Evolutionary conservation across 2,113 vertebrate species (phyloP).

Genomic region (Podocnemis expansa): DNA sequence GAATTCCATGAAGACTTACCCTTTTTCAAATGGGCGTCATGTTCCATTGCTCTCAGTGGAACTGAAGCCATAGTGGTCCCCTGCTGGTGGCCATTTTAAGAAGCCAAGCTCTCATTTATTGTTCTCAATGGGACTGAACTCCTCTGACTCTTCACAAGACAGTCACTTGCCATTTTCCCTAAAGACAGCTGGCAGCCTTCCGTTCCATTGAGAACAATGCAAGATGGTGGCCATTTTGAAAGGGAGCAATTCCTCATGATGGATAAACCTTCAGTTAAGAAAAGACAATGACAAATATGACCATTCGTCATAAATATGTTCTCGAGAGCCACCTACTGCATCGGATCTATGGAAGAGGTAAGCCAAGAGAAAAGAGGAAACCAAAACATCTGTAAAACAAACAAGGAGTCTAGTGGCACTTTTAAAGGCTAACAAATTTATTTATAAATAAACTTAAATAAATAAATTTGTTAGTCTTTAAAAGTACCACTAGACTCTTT

Average conservation of each 20-base stretch:
- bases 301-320: slow-evolving; percentile 13
- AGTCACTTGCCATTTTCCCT: slow-evolving; percentile 29
- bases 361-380: not conserved
- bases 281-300: slow-evolving; percentile 14
- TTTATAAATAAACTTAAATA: too few species aligned
- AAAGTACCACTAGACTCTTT: too few species aligned
- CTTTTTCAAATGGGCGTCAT: not conserved
- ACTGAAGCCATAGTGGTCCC: not conserved
- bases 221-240: slow-evolving; percentile 61
- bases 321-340: slow-evolving; percentile 41
- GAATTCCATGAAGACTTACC: not conserved
- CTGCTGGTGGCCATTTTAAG: slow-evolving; percentile 35
- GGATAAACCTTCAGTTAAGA: slow-evolving; percentile 18
- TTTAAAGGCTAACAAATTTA: too few species aligned
- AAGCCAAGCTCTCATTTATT: slow-evolving; percentile 23
- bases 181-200: not conserved
- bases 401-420: too few species aligned
- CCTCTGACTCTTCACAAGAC: slow-evolving; percentile 55
- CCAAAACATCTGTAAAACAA: accelerated
- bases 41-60: not conserved
- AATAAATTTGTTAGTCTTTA: too few species aligned
- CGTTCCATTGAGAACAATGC: slow-evolving; percentile 66
- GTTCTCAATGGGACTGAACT: slow-evolving; percentile 50
- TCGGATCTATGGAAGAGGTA: not conserved
- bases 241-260: slow-evolving; percentile 33